Conservation (phyloP, 2,113 vertebrate genomes). For the Castor canadensis region DNA sequence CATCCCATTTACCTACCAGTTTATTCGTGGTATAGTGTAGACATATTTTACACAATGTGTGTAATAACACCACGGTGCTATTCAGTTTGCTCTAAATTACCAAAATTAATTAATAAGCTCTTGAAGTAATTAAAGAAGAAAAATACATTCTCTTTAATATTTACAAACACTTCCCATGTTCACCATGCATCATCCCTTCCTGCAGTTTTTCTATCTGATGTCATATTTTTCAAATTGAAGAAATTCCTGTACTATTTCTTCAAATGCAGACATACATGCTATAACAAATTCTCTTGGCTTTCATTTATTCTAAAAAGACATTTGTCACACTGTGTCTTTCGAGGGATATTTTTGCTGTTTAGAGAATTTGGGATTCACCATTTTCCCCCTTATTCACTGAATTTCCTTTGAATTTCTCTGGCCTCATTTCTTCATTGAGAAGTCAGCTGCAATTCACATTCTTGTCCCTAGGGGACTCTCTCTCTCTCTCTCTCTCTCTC, state of each 20-base stretch:
- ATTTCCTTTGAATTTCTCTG: background rate
- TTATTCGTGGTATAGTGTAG: background rate
- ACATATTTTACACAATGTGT: no score
- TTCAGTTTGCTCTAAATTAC: background rate
- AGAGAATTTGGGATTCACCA: background rate
- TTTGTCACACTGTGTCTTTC: background rate
- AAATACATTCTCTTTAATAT: background rate
- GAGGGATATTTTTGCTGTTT: background rate
- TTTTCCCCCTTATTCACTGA: background rate
- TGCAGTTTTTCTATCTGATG: background rate
- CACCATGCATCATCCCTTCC: background rate
- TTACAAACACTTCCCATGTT: background rate
- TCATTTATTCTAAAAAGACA: background rate
- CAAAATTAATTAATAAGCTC: background rate
- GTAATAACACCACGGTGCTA: background rate
- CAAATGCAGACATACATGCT: background rate
- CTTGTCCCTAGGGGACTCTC: background rate
- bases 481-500: no score
- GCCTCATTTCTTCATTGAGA: background rate
- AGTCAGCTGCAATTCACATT: background rate
- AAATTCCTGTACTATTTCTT: background rate
- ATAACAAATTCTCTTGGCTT: background rate
- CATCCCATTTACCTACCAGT: background rate
- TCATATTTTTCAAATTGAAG: background rate
- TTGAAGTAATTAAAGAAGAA: background rate